Evolutionary conservation across 2,888 invertebrate genomes (phyloP).

Genomic region (Eupithecia dodoneata): DNA sequence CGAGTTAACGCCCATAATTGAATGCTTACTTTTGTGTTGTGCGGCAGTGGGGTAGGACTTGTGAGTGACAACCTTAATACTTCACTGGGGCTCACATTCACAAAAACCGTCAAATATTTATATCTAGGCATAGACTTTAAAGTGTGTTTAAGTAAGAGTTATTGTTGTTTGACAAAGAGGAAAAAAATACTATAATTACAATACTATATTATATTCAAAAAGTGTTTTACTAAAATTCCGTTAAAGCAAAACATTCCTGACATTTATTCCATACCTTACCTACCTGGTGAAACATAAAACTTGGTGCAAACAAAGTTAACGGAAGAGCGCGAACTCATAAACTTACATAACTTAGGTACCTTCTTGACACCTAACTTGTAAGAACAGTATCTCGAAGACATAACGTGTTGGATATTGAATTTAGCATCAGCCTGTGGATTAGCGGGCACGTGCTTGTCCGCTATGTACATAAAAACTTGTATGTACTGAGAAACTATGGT

Average conservation of each 20-base stretch:
- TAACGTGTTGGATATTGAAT: constrained; percentile 40
- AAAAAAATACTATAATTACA: background rate
- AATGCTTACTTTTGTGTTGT: too few relatives aligned
- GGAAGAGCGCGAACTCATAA: constrained; percentile 68
- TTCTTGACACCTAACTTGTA: constrained; percentile 57
- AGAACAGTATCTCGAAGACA: constrained; percentile 41
- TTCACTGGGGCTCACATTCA: background rate
- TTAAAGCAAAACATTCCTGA: background rate
- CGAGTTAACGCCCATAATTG: too few relatives aligned
- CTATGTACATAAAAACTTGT: constrained; percentile 34
- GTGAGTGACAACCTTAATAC: too few relatives aligned
- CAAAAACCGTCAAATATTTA: background rate
- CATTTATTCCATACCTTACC: background rate
- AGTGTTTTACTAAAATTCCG: background rate
- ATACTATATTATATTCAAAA: background rate
- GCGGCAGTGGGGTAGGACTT: too few relatives aligned
- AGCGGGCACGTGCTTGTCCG: constrained; percentile 43
- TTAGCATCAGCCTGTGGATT: constrained; percentile 37
- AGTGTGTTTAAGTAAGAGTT: too few relatives aligned
- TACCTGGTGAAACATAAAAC: constrained; percentile 3
- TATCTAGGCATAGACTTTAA: too few relatives aligned
- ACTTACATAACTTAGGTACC: constrained; percentile 47
- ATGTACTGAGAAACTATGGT: background rate
- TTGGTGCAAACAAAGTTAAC: constrained; percentile 62
- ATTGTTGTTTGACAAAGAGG: background rate